Evolutionary conservation across 2,113 vertebrate genomes (phyloP).

Genomic region (Tenrec ecaudatus): DNA sequence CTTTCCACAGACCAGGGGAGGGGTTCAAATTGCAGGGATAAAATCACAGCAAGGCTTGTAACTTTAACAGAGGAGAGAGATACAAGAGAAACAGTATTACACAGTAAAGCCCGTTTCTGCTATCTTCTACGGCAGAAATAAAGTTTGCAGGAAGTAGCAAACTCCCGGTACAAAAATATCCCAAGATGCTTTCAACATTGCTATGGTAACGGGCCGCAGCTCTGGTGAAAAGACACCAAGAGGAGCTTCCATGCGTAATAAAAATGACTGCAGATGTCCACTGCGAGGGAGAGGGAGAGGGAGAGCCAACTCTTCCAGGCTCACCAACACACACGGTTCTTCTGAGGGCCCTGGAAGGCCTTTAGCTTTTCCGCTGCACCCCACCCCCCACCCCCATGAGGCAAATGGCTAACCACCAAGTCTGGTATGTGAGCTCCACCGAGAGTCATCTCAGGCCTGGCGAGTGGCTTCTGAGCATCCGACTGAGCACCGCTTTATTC

Average conservation of each 20-base stretch:
- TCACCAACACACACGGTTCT: neutral
- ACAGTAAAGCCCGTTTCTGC: neutral
- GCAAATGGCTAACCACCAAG: neutral
- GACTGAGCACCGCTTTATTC: neutral
- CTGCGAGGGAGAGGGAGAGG: neutral
- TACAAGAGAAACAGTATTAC: neutral
- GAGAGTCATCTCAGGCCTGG: neutral
- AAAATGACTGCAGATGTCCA: neutral
- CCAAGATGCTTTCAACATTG: conserved; percentile 43
- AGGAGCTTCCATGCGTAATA: conserved; percentile 23
- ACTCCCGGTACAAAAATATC: conserved; percentile 56
- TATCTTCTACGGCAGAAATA: neutral
- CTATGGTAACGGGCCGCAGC: conserved; percentile 50
- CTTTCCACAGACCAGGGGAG: conserved; percentile 6
- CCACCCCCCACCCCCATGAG: neutral
- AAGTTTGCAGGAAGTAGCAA: conserved; percentile 6
- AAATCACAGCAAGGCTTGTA: neutral
- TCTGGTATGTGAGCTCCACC: neutral
- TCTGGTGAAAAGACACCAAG: neutral
- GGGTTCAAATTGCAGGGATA: conserved; percentile 14
- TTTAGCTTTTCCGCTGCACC: neutral
- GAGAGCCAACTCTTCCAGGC: conserved; percentile 15
- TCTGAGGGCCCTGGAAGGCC: neutral
- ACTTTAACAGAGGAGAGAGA: conserved; percentile 39
- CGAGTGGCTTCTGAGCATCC: neutral